Conservation (phyloP, 1,140 invertebrate species). For the Pararge aegeria region DNA sequence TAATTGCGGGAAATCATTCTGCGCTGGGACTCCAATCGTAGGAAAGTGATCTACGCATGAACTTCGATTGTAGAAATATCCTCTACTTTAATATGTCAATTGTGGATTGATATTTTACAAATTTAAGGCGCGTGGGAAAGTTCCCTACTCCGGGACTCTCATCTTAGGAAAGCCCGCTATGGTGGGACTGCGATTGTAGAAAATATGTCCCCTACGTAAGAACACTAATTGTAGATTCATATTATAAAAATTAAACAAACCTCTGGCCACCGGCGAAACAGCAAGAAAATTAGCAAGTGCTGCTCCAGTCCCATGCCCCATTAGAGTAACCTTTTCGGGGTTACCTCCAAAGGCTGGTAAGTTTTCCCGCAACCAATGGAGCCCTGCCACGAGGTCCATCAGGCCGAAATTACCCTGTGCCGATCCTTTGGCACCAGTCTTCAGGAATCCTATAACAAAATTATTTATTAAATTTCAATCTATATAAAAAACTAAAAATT, state of each 20-base stretch:
- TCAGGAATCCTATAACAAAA: conserved; percentile 87
- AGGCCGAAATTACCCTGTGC: conserved; percentile 96
- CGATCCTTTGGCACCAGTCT: conserved; percentile 91
- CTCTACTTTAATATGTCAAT: no score
- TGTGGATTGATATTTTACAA: no score
- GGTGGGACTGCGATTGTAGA: no score
- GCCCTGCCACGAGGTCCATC: conserved; percentile 95
- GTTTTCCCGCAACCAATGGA: conserved; percentile 96
- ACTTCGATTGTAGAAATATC: no score
- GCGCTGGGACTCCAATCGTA: no score
- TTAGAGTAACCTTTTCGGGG: conserved; percentile 91
- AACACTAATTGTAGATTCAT: not conserved
- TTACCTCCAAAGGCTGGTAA: conserved; percentile 94
- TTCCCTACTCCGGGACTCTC: no score
- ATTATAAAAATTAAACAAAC: conserved; percentile 72
- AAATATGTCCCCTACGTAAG: no score
- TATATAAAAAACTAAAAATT: no score
- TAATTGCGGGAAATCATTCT: no score
- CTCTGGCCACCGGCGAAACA: conserved; percentile 95
- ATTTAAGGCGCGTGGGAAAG: no score
- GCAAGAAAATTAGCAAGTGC: conserved; percentile 95
- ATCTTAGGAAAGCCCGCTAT: no score
- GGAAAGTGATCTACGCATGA: no score
- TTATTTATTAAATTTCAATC: not conserved
- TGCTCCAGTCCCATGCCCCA: conserved; percentile 96